Conservation (phyloP, 53 echinoderm and acorn worm species). For the Holothuria leucospilota region DNA sequence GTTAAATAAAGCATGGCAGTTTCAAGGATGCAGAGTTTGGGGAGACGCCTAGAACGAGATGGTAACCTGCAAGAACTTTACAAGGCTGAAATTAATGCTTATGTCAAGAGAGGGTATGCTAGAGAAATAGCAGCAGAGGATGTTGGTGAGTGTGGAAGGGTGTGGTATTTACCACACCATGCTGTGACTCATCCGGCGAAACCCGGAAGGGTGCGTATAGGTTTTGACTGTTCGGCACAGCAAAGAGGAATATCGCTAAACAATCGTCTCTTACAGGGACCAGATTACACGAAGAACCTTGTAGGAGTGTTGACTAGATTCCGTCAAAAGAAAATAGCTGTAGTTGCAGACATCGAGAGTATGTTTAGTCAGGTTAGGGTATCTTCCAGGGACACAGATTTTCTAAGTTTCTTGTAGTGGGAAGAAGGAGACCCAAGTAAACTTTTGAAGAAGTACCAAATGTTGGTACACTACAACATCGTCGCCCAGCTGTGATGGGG, state of each 20-base stretch:
- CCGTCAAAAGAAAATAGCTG: conserved; percentile 12
- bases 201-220: conserved; percentile 56
- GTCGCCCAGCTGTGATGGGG: conserved; percentile 48
- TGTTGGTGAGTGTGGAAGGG: not conserved
- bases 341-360: conserved; percentile 63
- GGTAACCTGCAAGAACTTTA: conserved; percentile 27
- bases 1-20: conserved; percentile 58
- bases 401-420: conserved; percentile 62
- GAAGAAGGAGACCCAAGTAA: conserved; percentile 35
- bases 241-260: conserved; percentile 66
- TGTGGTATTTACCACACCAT: conserved; percentile 65
- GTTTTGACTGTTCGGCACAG: conserved; percentile 66
- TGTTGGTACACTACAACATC: conserved; percentile 68
- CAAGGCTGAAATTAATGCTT: conserved; percentile 7
- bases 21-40: conserved; percentile 45
- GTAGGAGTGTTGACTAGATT: conserved; percentile 69
- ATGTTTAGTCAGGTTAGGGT: conserved; percentile 74
- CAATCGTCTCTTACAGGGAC: conserved; percentile 65
- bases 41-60: conserved; percentile 45
- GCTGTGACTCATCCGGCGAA: conserved; percentile 53
- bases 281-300: conserved; percentile 57
- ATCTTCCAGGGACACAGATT: conserved; percentile 36
- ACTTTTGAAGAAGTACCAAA: conserved; percentile 48
- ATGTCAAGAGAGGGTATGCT: conserved; percentile 41
- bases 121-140: conserved; percentile 29